Percentiles rank a stretch among this genome's conserved stretches.
Evolutionary conservation across 2,888 invertebrate species (phyloP).

Genomic region (Acronicta psi): DNA sequence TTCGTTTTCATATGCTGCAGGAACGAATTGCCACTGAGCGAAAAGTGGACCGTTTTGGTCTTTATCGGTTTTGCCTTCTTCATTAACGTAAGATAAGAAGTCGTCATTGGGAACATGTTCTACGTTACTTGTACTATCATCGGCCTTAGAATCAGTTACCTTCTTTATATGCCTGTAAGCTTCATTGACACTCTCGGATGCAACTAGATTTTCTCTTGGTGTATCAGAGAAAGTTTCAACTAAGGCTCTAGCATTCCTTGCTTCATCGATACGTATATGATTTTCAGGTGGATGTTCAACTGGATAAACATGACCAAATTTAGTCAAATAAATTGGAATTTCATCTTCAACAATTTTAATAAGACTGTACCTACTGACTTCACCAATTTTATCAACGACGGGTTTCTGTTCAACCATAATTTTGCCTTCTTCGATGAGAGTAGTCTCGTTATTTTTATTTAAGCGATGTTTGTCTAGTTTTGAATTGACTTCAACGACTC

Average conservation of each 20-base stretch:
- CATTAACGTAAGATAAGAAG: constrained; percentile 79
- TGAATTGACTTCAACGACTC: constrained; percentile 91
- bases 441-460: constrained; percentile 88
- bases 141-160: constrained; percentile 53
- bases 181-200: constrained; percentile 86
- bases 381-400: constrained; percentile 91
- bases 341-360: constrained; percentile 91
- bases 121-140: constrained; percentile 59
- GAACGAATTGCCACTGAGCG: constrained; percentile 82
- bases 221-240: constrained; percentile 73
- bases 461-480: constrained; percentile 90
- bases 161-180: constrained; percentile 81
- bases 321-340: constrained; percentile 86
- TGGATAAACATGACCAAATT: constrained; percentile 83
- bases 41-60: constrained; percentile 63
- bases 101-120: constrained; percentile 75
- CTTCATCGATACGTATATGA: constrained; percentile 85
- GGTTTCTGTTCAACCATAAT: constrained; percentile 90
- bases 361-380: constrained; percentile 91
- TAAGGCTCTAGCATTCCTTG: constrained; percentile 83
- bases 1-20: constrained; percentile 85
- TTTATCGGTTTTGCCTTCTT: constrained; percentile 75
- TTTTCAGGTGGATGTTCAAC: constrained; percentile 85
- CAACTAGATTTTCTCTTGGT: constrained; percentile 82
- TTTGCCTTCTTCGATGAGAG: constrained; percentile 85